Base-by-base conservation (phyloP, 2,797 vertebrate genomes). In the Tinamus major region DNA sequence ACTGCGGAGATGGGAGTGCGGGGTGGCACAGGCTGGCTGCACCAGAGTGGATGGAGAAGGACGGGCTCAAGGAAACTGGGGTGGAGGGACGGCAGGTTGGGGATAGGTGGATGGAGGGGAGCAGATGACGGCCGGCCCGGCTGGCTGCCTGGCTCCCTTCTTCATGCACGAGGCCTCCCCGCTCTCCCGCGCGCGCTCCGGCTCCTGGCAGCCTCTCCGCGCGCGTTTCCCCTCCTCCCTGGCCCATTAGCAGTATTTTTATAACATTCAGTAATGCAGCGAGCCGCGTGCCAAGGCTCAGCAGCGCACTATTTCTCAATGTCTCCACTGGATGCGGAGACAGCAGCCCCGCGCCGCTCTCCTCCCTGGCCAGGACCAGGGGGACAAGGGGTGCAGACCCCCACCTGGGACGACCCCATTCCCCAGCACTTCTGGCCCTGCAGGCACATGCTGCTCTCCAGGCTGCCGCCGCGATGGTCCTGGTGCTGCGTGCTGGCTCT, bases 171-270 rank as follows among this genome's bases (percentile, higher is more conserved):
- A 96, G 86, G 93, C 87, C 92, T 96, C 83, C 77, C 56, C 0
- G 1, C 59, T 87, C 91, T 81, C 85, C 77, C 68, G 58, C 79
- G 90, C 85, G 1, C 79, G 89, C 91, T 64, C 78, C 1, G 2
- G 93, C 90, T 91, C 88, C 83, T 96, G 95, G 93, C 91, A 82
- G 94, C 92, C 92, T 95, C 89, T 94, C 92, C 2, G 13, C 6
- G 82, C 0, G 87, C 87, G 11, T 89, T 96, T 89, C 92, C 85
- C 95, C 92, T 95, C 90, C 94, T 90, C 80, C 87, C 91, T 90
- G 94, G 89, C 93, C 77, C 89, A 91, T 96, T 96, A 92, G 92
- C 75, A 89, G 69, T 95, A 96, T 96, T 96, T 96, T 95, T 96
- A 96, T 96, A 96, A 94, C 94, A 89, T 95, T 95, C 96, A 94